These are phyloP conservation scores for Drosophila robusta DNA, from an alignment of 2,888 invertebrate genomes.

Conservation along the genomic window DNA sequence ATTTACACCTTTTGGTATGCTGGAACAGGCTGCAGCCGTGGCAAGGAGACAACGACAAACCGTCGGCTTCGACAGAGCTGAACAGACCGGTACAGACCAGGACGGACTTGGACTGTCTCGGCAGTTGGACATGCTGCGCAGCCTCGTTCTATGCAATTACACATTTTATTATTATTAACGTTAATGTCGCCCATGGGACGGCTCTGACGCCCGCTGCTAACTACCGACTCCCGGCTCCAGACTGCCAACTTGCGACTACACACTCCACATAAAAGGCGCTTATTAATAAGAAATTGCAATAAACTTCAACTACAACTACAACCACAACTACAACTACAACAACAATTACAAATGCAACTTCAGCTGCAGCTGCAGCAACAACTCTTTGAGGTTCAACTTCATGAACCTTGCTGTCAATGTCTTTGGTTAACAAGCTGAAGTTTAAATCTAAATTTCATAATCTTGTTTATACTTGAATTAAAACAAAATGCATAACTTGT, in stretches of 20 bases:
- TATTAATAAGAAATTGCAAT: conserved; percentile 75
- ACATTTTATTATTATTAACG: conserved; percentile 78
- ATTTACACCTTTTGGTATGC: conserved; percentile 69
- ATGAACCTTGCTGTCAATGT: not conserved
- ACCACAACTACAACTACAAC: not conserved
- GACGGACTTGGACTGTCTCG: conserved; percentile 32
- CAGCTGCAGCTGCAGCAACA: conserved; percentile 9
- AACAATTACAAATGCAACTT: conserved; percentile 28
- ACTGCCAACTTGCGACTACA: conserved; percentile 12
- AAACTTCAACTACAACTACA: conserved; percentile 52
- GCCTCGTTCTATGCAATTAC: conserved; percentile 67
- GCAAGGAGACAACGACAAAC: conserved; percentile 20
- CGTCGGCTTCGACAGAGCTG: conserved; percentile 15
- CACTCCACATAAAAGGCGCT: conserved; percentile 70
- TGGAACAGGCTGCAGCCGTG: conserved; percentile 32
- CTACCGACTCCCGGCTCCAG: conserved; percentile 14
- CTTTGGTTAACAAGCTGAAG: conserved; percentile 19
- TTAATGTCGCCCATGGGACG: conserved; percentile 76
- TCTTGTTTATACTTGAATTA: not conserved
- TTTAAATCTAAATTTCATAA: conserved; percentile 10
- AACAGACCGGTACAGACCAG: conserved; percentile 13
- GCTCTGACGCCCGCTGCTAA: conserved; percentile 53
- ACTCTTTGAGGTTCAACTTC: not conserved
- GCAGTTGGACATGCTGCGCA: conserved; percentile 40
- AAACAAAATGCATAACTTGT: not conserved